A percentile compares a stretch with the other conserved stretches of the same genome.
Conservation (phyloP, 2,888 invertebrate genomes). For the Lithosia quadra region DNA sequence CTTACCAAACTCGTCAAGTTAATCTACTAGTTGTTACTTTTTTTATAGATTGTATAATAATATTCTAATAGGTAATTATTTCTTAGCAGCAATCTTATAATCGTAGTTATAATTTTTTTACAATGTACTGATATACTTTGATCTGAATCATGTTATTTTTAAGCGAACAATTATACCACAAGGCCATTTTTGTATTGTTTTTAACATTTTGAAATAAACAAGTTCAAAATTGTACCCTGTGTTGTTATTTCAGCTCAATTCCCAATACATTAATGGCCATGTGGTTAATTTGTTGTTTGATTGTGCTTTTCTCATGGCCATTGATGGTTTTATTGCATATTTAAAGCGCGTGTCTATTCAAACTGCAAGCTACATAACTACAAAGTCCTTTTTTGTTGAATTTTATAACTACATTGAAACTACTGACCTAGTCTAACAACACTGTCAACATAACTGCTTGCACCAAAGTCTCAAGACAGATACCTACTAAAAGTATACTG, state of each 20-base stretch:
- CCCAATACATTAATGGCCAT: conserved; percentile 82
- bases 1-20: not conserved
- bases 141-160: conserved; percentile 44
- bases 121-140: conserved; percentile 39
- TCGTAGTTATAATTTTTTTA: conserved; percentile 44
- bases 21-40: not conserved
- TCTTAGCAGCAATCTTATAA: conserved; percentile 9
- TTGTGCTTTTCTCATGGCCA: conserved; percentile 72
- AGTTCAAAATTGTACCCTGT: conserved; percentile 63
- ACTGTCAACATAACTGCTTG: no score
- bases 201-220: conserved; percentile 67
- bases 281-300: conserved; percentile 65
- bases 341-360: not conserved
- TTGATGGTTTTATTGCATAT: conserved; percentile 61
- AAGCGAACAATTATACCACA: conserved; percentile 71
- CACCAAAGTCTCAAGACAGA: no score
- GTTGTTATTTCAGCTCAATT: conserved; percentile 73
- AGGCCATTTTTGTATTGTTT: conserved; percentile 83
- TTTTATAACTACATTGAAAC: no score
- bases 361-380: not conserved
- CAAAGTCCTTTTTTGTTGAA: not conserved
- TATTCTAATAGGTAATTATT: not conserved
- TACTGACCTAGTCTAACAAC: no score
- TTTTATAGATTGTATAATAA: not conserved
- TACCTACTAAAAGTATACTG: no score